A percentile compares a stretch with the other conserved stretches of the same genome.
Conservation (phyloP, 1,140 invertebrate species). For the Pinna nobilis region DNA sequence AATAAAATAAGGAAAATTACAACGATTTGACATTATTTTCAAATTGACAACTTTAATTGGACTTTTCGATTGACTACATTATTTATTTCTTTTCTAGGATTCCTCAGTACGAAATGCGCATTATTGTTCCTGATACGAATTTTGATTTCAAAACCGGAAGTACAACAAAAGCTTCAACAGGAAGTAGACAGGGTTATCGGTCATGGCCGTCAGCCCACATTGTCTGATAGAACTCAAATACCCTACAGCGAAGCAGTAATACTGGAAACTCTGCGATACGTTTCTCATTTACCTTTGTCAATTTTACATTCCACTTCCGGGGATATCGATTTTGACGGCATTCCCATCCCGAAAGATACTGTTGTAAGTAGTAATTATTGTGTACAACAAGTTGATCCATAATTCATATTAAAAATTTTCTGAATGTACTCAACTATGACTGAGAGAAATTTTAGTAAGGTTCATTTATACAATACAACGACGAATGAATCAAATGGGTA, state of each 20-base stretch:
- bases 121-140: conserved; percentile 8
- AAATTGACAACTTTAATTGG: too few relatives aligned
- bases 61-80: too few relatives aligned
- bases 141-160: neutral
- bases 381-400: too few relatives aligned
- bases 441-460: neutral
- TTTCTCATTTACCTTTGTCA: neutral
- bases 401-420: too few relatives aligned
- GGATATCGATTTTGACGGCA: neutral
- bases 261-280: conserved; percentile 10
- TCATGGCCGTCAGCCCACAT: neutral
- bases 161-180: conserved; percentile 8
- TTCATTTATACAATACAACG: neutral
- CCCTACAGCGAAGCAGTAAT: neutral
- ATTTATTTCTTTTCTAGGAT: too few relatives aligned
- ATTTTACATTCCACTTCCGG: conserved; percentile 1
- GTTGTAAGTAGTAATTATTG: neutral
- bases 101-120: too few relatives aligned
- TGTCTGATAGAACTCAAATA: neutral
- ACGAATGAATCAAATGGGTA: neutral
- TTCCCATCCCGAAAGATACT: neutral
- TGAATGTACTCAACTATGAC: too few relatives aligned
- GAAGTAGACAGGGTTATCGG: conserved; percentile 20
- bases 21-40: too few relatives aligned
- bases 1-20: too few relatives aligned